Conservation (phyloP, 2,113 vertebrate species). For the Solea senegalensis region DNA sequence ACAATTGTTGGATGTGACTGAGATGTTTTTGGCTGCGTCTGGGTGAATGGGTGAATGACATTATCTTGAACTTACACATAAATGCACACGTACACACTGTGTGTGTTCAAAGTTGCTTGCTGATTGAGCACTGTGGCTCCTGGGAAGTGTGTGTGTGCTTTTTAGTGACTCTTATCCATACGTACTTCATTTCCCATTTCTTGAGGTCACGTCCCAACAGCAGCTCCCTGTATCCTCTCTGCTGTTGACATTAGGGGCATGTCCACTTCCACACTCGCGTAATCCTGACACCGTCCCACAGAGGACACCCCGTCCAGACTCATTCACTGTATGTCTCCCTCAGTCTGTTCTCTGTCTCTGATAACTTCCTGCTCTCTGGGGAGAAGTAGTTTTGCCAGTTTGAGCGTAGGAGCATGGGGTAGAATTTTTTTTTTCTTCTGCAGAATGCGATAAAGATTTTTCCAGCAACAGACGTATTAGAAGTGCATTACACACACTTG, state of each 20-base stretch:
- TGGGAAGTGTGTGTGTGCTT: slow-evolving; percentile 29
- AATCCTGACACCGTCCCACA: slow-evolving; percentile 34
- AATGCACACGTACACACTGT: background rate
- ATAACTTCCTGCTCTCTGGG: too few relatives aligned
- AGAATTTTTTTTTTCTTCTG: too few relatives aligned
- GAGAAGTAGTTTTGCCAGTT: too few relatives aligned
- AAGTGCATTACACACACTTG: too few relatives aligned
- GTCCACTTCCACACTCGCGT: slow-evolving; percentile 59
- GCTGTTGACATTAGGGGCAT: slow-evolving; percentile 62
- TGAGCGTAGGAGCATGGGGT: too few relatives aligned
- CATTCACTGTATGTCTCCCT: slow-evolving; percentile 18
- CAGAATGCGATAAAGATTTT: too few relatives aligned
- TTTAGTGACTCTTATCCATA: slow-evolving; percentile 4
- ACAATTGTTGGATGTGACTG: slow-evolving; percentile 79
- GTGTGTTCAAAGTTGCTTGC: slow-evolving; percentile 32
- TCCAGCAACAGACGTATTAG: too few relatives aligned
- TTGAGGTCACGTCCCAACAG: slow-evolving; percentile 52
- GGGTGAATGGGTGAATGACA: slow-evolving; percentile 57
- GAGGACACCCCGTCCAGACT: slow-evolving; percentile 37
- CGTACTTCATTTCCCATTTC: slow-evolving; percentile 31
- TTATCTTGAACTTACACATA: slow-evolving; percentile 52
- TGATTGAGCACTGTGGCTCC: slow-evolving; percentile 42
- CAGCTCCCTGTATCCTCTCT: slow-evolving; percentile 31
- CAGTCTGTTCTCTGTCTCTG: slow-evolving; percentile 16
- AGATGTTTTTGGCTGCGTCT: slow-evolving; percentile 73